Conservation (phyloP, 2,797 vertebrate species). For the Pipistrellus pygmaeus region DNA sequence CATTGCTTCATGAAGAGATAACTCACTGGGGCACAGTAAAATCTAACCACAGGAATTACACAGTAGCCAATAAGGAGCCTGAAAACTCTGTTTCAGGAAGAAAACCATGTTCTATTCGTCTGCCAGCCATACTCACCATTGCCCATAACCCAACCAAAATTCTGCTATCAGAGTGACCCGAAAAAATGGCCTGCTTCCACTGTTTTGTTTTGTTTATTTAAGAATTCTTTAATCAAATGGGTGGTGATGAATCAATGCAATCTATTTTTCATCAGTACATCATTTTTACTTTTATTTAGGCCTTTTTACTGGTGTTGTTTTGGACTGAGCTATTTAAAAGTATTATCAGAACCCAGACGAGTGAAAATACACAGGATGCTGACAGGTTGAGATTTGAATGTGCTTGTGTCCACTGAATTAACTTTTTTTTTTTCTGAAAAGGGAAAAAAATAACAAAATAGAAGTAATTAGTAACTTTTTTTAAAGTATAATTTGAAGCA, state of each 20-base stretch:
- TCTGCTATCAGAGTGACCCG: not conserved
- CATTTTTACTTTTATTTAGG: constrained; percentile 13
- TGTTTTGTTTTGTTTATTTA: not conserved
- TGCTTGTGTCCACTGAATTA: not conserved
- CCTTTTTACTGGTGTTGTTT: constrained; percentile 20
- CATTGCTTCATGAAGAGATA: not conserved
- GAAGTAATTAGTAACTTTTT: not conserved
- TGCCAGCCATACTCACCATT: not conserved
- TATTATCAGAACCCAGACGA: not conserved
- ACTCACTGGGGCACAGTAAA: not conserved
- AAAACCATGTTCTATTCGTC: not conserved
- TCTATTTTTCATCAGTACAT: not conserved
- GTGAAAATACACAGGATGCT: not conserved
- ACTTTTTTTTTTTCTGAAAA: not conserved
- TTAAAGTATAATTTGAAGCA: not conserved
- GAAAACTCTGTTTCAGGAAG: not conserved
- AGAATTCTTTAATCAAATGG: not conserved
- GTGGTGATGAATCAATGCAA: not conserved
- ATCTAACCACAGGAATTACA: not conserved
- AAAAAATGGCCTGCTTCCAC: not conserved
- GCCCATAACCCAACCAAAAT: not conserved
- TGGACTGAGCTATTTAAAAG: not conserved
- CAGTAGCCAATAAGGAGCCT: not conserved
- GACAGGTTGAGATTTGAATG: not conserved
- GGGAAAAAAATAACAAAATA: not conserved